Base-by-base conservation (phyloP, 2,113 vertebrate species). In the Vidua macroura region DNA sequence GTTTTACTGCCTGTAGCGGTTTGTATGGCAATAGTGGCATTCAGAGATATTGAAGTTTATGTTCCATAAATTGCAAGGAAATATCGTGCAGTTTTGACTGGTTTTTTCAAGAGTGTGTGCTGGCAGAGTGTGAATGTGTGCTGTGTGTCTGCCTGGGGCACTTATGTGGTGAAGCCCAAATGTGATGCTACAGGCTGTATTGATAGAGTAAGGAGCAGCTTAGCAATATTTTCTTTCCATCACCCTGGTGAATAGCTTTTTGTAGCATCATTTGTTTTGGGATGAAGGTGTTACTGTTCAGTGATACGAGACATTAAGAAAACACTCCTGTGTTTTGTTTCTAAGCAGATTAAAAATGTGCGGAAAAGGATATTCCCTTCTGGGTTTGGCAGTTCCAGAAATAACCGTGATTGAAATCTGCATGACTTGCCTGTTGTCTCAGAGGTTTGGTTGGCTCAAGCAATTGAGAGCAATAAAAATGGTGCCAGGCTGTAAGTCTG, bases 361-460 rank as follows among this genome's bases (percentile, higher is more conserved):
- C 4, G 2, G 20, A 56, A 78, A 70, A 64, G 11, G 20, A 19
- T 76, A 53, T 70, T 93, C 51, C 35, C 23, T 88, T 92, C 63
- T 0, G 2, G 28, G 30, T 88, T 76, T 83, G 92, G 46, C 75
- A 73, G 78, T 75, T 92, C 70, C 72, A 58, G 79, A 83, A 94
- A 58, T 93, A 74, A 66, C 53, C 0, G 0, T 46, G 37, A 74
- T 72, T 87, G 60, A 63, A 89, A 82, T 75, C 74, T 92, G 74
- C 52, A 23, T 83, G 64, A 28, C 68, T 95, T 94, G 48, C 23
- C 49, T 92, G 76, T 83, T 93, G 30, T 33, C 35, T 77, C 30
- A 67, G 44, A 87, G 59, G 51, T 83, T 74, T 75, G 13, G 2
- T 72, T 84, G 39, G 28, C 58, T 89, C 28, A 63, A 43, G 22